These are phyloP conservation scores for Barnardius zonarius DNA, from an alignment of 2,113 vertebrate species.

Conservation along the genomic window DNA sequence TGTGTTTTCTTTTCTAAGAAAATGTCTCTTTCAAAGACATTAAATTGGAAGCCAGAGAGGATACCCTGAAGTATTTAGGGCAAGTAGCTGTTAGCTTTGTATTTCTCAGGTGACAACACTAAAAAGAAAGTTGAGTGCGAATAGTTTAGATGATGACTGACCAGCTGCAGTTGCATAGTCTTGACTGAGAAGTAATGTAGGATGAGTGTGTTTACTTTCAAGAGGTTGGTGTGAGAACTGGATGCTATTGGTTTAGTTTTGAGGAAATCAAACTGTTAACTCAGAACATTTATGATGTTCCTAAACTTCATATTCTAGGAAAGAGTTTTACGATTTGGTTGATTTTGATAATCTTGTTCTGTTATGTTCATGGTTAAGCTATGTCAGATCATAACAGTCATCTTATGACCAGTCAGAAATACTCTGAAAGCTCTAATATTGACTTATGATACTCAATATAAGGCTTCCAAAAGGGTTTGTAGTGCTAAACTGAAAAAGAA, in stretches of 20 bases:
- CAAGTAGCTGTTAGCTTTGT: background rate
- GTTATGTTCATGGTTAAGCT: background rate
- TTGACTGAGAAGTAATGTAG: background rate
- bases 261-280: background rate
- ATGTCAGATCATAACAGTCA: background rate
- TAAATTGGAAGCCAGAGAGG: background rate
- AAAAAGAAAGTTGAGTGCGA: background rate
- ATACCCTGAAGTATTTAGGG: background rate
- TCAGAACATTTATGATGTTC: background rate
- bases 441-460: accelerated
- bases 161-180: background rate
- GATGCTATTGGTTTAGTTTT: background rate
- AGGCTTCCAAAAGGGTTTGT: background rate
- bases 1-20: background rate
- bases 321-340: background rate
- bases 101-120: background rate
- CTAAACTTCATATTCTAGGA: background rate
- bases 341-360: background rate
- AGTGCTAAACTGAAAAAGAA: background rate
- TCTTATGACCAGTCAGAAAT: background rate
- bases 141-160: background rate
- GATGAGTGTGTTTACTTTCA: background rate
- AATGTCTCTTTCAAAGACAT: background rate
- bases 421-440: background rate
- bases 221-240: background rate